These are phyloP conservation scores for Pinna nobilis DNA, from an alignment of 1,140 invertebrate genomes.

Conservation along the genomic window DNA sequence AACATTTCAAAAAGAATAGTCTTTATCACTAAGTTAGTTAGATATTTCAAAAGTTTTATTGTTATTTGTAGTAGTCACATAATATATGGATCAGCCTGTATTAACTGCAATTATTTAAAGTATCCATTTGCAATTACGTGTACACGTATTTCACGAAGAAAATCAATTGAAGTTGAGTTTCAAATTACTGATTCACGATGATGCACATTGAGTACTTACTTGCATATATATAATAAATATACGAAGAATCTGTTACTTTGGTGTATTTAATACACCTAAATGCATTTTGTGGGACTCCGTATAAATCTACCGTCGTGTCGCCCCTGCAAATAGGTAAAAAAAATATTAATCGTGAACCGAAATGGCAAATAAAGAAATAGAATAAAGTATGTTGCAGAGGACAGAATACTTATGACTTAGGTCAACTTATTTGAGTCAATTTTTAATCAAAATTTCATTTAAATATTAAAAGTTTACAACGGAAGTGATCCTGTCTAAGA, in stretches of 20 bases:
- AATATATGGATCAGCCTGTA: no score
- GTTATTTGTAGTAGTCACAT: no score
- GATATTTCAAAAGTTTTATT: no score
- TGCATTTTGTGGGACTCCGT: conserved; percentile 19
- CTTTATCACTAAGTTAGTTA: no score
- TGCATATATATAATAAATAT: conserved; percentile 25
- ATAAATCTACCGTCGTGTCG: conserved; percentile 15
- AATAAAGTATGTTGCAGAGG: background rate
- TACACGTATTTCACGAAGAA: background rate
- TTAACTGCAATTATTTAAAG: background rate
- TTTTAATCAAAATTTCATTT: background rate
- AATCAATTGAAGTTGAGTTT: background rate
- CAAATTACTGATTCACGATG: background rate
- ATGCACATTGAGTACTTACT: conserved; percentile 5
- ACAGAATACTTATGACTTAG: background rate
- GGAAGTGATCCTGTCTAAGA: background rate
- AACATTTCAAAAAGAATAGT: no score
- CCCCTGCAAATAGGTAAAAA: conserved; percentile 3
- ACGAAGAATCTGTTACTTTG: conserved; percentile 15
- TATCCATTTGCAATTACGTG: background rate
- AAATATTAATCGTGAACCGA: no score
- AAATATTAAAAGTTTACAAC: background rate
- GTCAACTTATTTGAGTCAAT: no score
- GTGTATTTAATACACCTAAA: conserved; percentile 33
- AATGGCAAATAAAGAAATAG: background rate